Evolutionary conservation across 2,888 invertebrate genomes (phyloP).

Genomic region (Coenonympha glycerion): DNA sequence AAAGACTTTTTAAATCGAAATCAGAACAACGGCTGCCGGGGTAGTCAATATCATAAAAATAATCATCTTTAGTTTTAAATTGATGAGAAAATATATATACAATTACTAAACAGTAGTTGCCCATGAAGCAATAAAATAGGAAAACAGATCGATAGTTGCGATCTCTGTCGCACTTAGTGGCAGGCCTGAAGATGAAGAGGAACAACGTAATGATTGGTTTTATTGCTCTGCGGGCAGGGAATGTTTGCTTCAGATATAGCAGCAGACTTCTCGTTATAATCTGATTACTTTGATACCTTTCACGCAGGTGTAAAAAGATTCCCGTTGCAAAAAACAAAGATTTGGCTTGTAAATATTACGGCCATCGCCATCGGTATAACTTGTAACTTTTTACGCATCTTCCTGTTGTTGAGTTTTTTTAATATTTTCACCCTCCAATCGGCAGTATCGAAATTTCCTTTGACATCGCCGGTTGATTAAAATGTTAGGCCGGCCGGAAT

Average conservation of each 20-base stretch:
- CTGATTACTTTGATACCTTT: neutral
- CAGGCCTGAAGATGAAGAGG: too few species aligned
- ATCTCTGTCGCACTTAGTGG: too few species aligned
- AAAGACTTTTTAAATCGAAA: too few species aligned
- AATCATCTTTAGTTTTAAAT: too few species aligned
- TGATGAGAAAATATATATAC: too few species aligned
- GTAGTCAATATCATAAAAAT: too few species aligned
- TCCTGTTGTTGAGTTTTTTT: slow-evolving; percentile 9
- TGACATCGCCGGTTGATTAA: slow-evolving; percentile 22
- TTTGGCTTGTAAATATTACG: slow-evolving; percentile 15
- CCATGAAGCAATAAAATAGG: too few species aligned
- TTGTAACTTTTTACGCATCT: slow-evolving; percentile 16
- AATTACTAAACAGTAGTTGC: too few species aligned
- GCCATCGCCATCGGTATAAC: slow-evolving; percentile 10
- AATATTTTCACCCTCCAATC: neutral
- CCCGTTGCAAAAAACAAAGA: slow-evolving; percentile 8
- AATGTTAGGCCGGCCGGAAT: slow-evolving; percentile 11
- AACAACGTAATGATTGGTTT: too few species aligned
- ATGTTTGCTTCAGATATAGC: neutral
- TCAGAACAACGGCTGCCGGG: too few species aligned
- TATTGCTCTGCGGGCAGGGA: too few species aligned
- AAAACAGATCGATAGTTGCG: too few species aligned
- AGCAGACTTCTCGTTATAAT: neutral
- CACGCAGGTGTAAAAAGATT: slow-evolving; percentile 9
- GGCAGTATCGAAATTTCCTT: slow-evolving; percentile 4